phyloP scores from a whole-genome alignment of 2,888 invertebrate genomes.

The Entomobrya proxima region DNA sequence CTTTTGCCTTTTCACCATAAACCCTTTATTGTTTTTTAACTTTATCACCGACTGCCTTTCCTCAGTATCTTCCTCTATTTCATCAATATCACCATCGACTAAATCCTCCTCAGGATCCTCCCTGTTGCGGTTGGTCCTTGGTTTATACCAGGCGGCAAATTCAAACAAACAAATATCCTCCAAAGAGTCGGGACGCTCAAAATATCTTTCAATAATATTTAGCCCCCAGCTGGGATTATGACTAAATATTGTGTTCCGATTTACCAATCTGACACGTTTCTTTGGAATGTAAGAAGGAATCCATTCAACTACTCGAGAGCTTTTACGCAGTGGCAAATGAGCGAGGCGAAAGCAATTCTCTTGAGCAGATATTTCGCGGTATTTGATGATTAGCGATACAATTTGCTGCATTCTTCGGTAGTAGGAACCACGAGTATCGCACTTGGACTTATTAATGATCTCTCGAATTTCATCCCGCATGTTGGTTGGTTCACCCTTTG shows the following conservation, averaged over 20 bases:
- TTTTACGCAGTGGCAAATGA: background rate
- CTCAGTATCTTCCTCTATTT: background rate
- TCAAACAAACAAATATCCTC: background rate
- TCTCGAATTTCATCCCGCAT: no score
- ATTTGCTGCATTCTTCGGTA: background rate
- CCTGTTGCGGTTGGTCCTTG: background rate
- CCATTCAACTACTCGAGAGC: background rate
- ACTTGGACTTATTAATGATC: no score
- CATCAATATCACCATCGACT: background rate
- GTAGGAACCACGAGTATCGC: background rate
- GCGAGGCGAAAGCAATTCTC: background rate
- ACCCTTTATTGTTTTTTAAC: background rate
- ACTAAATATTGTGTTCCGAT: background rate
- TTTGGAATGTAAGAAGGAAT: background rate
- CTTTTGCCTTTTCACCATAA: background rate
- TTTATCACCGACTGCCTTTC: no score
- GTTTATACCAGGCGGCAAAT: background rate
- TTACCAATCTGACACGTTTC: background rate
- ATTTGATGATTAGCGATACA: background rate
- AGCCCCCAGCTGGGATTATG: no score
- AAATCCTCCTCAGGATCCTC: no score
- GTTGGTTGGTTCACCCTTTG: no score
- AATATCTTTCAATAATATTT: slow-evolving; percentile 34
- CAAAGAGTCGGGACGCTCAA: background rate
- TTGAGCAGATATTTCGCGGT: background rate